A percentile compares a stretch with the other conserved stretches of the same genome.
Evolutionary conservation across 2,888 invertebrate genomes (phyloP).

Genomic region (Schizotus pectinicornis): DNA sequence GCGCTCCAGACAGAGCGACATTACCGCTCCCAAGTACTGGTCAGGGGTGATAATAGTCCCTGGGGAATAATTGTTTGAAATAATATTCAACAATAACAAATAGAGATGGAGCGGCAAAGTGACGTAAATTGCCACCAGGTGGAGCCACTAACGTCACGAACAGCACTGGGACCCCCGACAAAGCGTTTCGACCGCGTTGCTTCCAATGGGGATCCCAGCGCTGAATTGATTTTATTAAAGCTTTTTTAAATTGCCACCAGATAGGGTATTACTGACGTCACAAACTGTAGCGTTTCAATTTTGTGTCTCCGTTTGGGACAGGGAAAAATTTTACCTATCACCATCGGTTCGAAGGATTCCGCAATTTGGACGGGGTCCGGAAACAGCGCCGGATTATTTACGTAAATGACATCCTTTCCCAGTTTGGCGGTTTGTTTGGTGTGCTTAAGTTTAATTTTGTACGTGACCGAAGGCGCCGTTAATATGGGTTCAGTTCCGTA

Average conservation of each 20-base stretch:
- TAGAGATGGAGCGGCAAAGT: no score
- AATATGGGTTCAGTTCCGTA: slow-evolving; percentile 81
- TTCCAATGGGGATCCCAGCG: no score
- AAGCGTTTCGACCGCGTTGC: no score
- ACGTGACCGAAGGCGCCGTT: slow-evolving; percentile 87
- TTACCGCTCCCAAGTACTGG: slow-evolving; percentile 72
- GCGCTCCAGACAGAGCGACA: slow-evolving; percentile 75
- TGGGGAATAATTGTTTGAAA: slow-evolving; percentile 37
- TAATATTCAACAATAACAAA: no score
- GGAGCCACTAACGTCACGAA: not conserved
- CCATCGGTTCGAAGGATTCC: slow-evolving; percentile 86
- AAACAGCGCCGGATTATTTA: slow-evolving; percentile 79
- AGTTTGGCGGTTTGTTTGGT: slow-evolving; percentile 73
- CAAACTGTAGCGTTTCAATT: no score
- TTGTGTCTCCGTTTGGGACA: no score
- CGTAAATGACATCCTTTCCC: slow-evolving; percentile 64
- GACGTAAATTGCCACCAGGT: not conserved
- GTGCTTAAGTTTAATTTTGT: slow-evolving; percentile 78
- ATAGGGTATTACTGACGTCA: not conserved
- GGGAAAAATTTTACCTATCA: no score
- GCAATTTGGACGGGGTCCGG: slow-evolving; percentile 72
- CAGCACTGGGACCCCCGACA: no score
- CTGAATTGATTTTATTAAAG: not conserved
- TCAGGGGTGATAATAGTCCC: slow-evolving; percentile 91
- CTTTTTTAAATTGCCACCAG: not conserved